phyloP scores from a whole-genome alignment of 1,140 invertebrate species.

The Drosophila takahashii region DNA sequence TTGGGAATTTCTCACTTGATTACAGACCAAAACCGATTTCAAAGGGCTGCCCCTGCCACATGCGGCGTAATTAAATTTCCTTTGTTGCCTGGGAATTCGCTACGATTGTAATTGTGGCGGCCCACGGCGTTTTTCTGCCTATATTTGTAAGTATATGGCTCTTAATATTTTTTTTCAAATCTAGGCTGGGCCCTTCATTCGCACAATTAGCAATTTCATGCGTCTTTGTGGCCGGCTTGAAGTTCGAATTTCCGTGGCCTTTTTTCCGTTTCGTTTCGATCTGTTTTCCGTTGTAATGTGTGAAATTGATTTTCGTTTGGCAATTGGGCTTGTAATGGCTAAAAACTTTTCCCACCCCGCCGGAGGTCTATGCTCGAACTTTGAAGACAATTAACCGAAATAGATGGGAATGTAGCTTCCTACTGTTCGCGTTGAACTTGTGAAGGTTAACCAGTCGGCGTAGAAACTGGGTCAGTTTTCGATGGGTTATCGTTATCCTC shows the following conservation, averaged over 20 bases:
- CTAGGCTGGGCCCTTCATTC: conserved; percentile 58
- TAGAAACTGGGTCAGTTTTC: conserved; percentile 40
- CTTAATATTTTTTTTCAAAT: conserved; percentile 5
- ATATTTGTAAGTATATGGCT: conserved; percentile 39
- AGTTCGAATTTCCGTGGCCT: conserved; percentile 38
- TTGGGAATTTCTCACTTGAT: conserved; percentile 75
- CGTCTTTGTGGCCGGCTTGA: conserved; percentile 51
- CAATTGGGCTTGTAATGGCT: conserved; percentile 60
- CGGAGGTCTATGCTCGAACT: conserved; percentile 18
- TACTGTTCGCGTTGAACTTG: conserved; percentile 37
- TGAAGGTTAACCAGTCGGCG: conserved; percentile 25
- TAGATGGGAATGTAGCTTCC: conserved; percentile 40
- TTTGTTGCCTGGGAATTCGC: conserved; percentile 78
- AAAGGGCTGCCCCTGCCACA: conserved; percentile 67
- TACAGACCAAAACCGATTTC: conserved; percentile 63
- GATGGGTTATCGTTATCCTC: conserved; percentile 25
- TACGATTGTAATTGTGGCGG: conserved; percentile 78
- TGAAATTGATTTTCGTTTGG: conserved; percentile 79
- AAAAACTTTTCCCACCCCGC: conserved; percentile 47
- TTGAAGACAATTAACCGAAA: conserved; percentile 29
- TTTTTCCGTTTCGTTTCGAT: conserved; percentile 39
- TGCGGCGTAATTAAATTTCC: conserved; percentile 80
- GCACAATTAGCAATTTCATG: conserved; percentile 82
- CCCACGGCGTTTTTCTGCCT: conserved; percentile 53
- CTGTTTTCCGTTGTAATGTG: conserved; percentile 67